phyloP scores from a whole-genome alignment of 2,113 vertebrate genomes.

The Naja naja region DNA sequence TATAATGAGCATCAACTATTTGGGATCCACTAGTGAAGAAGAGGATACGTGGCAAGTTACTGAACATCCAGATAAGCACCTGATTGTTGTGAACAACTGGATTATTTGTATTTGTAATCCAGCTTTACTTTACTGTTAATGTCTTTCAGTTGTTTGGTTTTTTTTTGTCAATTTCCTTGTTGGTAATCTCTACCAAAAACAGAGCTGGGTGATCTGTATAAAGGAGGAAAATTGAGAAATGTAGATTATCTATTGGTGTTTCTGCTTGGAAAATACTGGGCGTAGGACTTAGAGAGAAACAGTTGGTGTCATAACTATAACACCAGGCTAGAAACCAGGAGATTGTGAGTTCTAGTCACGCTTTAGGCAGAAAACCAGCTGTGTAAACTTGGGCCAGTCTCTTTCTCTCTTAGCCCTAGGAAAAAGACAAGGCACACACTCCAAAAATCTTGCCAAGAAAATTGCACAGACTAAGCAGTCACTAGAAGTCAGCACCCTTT shows the following conservation, averaged over 20 bases:
- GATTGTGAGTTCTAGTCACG: background rate
- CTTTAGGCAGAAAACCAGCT: background rate
- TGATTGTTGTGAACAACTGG: background rate
- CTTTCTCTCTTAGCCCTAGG: background rate
- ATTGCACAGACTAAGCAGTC: background rate
- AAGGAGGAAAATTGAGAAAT: background rate
- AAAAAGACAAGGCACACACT: background rate
- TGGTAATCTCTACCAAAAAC: background rate
- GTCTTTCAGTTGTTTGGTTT: background rate
- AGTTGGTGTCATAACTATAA: background rate
- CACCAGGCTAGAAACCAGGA: background rate
- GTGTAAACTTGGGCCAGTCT: background rate
- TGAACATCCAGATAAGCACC: background rate
- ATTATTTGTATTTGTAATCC: background rate
- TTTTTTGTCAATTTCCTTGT: background rate
- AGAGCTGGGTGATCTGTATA: background rate
- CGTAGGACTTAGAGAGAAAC: background rate
- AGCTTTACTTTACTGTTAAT: background rate
- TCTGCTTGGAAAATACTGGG: background rate
- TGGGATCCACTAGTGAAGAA: background rate
- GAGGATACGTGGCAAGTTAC: background rate
- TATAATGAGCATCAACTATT: background rate
- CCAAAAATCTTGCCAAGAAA: background rate
- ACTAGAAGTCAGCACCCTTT: background rate
- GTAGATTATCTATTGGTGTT: background rate